Conservation (phyloP, 2,113 vertebrate species). For the Pelecanoides urinatrix region DNA sequence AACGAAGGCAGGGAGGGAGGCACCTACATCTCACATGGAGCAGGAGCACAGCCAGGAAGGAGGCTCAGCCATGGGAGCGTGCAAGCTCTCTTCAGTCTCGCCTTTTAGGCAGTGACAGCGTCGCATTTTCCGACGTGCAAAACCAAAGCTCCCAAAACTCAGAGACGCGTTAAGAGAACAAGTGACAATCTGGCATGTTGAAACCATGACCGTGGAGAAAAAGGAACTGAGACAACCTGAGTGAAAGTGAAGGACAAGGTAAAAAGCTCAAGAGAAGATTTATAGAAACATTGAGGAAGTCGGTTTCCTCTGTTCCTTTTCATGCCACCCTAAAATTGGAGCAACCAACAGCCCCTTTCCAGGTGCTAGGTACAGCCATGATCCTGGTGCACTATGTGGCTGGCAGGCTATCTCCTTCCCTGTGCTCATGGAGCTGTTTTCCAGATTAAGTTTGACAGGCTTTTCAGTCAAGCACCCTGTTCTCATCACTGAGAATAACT, state of each 20-base stretch:
- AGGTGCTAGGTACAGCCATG: background rate
- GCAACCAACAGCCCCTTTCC: background rate
- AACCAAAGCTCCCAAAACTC: background rate
- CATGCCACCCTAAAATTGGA: background rate
- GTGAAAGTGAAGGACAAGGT: background rate
- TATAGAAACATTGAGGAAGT: background rate
- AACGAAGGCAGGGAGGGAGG: background rate
- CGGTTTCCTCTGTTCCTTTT: background rate
- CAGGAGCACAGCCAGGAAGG: background rate
- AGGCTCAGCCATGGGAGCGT: rapidly evolving
- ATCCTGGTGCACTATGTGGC: background rate
- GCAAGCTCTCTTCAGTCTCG: background rate
- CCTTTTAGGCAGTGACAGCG: rapidly evolving
- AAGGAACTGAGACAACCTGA: background rate
- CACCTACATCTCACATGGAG: rapidly evolving
- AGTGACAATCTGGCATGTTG: rapidly evolving
- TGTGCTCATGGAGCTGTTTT: background rate
- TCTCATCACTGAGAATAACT: background rate
- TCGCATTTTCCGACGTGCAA: rapidly evolving
- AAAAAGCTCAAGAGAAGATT: background rate
- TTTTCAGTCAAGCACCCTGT: background rate
- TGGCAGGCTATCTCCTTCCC: background rate
- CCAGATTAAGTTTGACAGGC: slow-evolving; percentile 1
- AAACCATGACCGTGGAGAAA: background rate
- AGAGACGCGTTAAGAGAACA: rapidly evolving